Base-by-base conservation (phyloP, 1,140 invertebrate species). In the Agraylea sexmaculata region DNA sequence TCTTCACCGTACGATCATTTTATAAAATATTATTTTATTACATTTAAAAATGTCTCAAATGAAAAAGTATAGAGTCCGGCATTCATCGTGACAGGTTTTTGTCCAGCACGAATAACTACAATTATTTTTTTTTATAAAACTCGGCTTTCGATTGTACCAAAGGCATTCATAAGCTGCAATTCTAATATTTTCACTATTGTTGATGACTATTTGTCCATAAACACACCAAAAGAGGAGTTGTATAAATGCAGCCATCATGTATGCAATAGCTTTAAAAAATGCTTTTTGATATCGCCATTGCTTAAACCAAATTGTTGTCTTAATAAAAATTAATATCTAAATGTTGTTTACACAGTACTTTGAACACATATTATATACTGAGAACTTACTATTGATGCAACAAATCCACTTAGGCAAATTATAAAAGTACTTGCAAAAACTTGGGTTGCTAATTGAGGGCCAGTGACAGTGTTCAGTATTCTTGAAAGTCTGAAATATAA, bases 11-110 rank as follows among this genome's bases (percentile, higher is more conserved):
- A 23, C 17, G 13, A 7, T 38, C 3, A n/a, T 12, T 17, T 35
- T 10, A 35, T 27, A 27, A 10, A 5, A 7, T 25, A 22, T 25
- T 27, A 37, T 28, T 37, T 28, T 36, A 7, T 32, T 33, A 47
- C 46, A 11, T 30, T 19, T 23, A 47, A 27, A 37, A 43, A 44
- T 21, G 46, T 47, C 27, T 37, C 20, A 10, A 43, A 37, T 33
- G 29, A 36, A 2, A 47, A 17, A 7, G 32, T 25, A 32, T 41
- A 22, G 4, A 43, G 15, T 12, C 46, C 59, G 5, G 57, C 60
- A 1, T 52, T 59, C 7, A 64, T 45, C 17, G 47, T 30, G 44
- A 62, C 48, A 2, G 58, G 52, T 40, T 42, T 56, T 42, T 62
- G 60, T 15, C n/a, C n/a, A n/a, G 56, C 49, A 27, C 51, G 48